Conservation (phyloP, 2,113 vertebrate species). For the Probosciger aterrimus region DNA sequence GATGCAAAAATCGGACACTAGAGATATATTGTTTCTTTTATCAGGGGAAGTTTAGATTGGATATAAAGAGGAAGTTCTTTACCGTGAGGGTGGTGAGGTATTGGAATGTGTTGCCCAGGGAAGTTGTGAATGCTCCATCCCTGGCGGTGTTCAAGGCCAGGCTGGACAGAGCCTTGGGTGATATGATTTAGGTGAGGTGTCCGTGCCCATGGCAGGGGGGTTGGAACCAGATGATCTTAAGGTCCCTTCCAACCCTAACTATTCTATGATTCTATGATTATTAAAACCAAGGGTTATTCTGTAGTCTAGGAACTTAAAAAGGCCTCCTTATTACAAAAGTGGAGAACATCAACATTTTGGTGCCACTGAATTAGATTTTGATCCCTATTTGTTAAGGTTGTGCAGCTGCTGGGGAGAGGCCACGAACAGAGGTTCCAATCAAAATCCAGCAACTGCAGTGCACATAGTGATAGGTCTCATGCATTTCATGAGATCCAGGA, state of each 20-base stretch:
- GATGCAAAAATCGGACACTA: background rate
- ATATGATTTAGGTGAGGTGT: too few relatives aligned
- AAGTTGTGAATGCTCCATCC: too few relatives aligned
- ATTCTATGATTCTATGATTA: background rate
- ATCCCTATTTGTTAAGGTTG: background rate
- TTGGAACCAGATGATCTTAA: too few relatives aligned
- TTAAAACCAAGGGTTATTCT: background rate
- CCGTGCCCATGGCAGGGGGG: too few relatives aligned
- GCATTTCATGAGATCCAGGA: background rate
- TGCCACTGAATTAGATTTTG: background rate
- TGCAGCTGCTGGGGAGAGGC: background rate
- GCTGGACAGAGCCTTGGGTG: too few relatives aligned
- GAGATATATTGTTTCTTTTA: background rate
- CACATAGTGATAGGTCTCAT: fast-evolving
- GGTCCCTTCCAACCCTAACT: too few relatives aligned
- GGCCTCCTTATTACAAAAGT: background rate
- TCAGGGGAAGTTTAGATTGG: too few relatives aligned
- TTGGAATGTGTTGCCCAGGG: too few relatives aligned
- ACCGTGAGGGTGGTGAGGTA: too few relatives aligned
- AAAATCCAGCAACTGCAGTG: background rate
- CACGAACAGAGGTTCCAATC: fast-evolving
- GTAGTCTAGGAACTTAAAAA: background rate
- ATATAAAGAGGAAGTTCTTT: too few relatives aligned
- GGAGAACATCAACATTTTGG: background rate
- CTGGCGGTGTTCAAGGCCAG: too few relatives aligned